phyloP scores from a whole-genome alignment of 1,140 invertebrate genomes.

The Euura lappo region DNA sequence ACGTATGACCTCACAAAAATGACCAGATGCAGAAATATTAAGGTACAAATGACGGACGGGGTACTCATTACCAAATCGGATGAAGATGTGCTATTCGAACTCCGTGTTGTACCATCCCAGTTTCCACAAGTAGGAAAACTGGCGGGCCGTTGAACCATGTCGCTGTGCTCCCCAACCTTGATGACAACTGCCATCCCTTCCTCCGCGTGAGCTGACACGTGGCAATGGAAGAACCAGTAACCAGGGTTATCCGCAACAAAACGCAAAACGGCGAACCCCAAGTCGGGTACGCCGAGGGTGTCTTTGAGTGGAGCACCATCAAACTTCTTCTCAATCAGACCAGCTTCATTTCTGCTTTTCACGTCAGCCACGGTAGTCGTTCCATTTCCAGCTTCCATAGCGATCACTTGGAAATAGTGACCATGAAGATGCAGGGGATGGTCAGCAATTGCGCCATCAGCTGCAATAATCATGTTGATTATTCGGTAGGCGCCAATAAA shows the following conservation, averaged over 20 bases:
- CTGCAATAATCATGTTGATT: no score
- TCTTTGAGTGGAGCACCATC: conserved; percentile 26
- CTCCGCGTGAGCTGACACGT: conserved; percentile 60
- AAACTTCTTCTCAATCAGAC: conserved; percentile 26
- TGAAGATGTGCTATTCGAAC: not conserved
- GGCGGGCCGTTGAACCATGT: conserved; percentile 51
- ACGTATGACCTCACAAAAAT: no score
- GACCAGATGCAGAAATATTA: no score
- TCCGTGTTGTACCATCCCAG: conserved; percentile 11
- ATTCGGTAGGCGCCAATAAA: no score
- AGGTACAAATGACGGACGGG: no score
- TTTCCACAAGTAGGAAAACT: conserved; percentile 58
- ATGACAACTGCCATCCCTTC: conserved; percentile 62
- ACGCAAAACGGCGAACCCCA: conserved; percentile 30
- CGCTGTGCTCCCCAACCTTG: conserved; percentile 55
- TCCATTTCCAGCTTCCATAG: conserved; percentile 22
- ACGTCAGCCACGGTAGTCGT: conserved; percentile 22
- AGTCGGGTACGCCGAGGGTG: conserved; percentile 26
- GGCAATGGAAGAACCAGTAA: conserved; percentile 65
- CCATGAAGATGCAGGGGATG: conserved; percentile 35
- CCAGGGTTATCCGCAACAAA: conserved; percentile 44
- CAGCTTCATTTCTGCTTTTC: conserved; percentile 26
- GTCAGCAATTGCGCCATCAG: conserved; percentile 13
- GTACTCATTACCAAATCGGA: not conserved
- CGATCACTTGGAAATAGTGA: conserved; percentile 25